These are phyloP conservation scores for Matsumurasca onukii DNA, from an alignment of 1,140 invertebrate species.

Conservation along the genomic window DNA sequence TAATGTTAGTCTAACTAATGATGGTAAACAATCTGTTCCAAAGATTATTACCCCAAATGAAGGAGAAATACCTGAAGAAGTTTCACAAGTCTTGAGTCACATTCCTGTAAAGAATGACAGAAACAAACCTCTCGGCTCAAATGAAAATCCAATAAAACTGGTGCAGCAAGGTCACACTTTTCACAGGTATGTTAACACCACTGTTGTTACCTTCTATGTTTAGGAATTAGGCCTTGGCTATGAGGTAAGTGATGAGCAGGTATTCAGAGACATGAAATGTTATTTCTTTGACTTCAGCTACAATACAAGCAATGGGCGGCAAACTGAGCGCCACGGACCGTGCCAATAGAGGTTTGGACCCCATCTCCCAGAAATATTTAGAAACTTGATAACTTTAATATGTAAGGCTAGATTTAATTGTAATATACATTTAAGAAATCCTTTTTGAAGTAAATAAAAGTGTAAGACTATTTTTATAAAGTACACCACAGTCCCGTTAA, in stretches of 20 bases:
- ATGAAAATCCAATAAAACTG: constrained; percentile 64
- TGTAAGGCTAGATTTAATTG: no score
- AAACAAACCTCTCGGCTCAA: constrained; percentile 53
- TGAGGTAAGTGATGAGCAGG: background rate
- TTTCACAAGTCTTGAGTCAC: constrained; percentile 15
- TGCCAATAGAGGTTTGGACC: no score
- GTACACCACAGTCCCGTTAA: no score
- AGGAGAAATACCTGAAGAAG: constrained; percentile 14
- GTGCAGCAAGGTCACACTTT: constrained; percentile 60
- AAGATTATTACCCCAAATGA: background rate
- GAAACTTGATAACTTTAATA: no score
- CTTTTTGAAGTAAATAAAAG: no score
- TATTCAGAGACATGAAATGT: background rate
- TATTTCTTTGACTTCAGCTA: background rate
- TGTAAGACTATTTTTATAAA: no score
- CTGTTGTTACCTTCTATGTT: background rate
- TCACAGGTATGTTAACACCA: constrained; percentile 45
- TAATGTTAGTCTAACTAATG: no score
- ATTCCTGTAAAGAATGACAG: background rate
- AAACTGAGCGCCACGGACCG: no score
- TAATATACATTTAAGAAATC: no score
- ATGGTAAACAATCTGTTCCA: background rate
- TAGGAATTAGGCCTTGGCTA: background rate
- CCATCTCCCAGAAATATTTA: no score
- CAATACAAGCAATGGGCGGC: background rate